phyloP scores from a whole-genome alignment of 1,140 invertebrate genomes.

The Platyscapa corneri region DNA sequence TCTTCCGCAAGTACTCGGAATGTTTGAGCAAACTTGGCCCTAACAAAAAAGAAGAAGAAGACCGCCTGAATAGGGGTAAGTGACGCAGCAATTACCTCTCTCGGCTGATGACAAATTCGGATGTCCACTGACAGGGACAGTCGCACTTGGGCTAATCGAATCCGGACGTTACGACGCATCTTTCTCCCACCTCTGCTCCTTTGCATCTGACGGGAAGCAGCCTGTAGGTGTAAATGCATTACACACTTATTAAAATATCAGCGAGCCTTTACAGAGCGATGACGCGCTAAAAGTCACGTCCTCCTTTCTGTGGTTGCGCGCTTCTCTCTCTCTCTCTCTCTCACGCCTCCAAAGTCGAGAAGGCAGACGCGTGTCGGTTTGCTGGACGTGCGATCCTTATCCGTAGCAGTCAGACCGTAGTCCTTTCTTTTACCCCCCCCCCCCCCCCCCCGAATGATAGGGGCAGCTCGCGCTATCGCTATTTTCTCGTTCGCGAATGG shows the following conservation, averaged over 20 bases:
- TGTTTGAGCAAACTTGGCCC: too few relatives aligned
- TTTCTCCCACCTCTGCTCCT: conserved; percentile 45
- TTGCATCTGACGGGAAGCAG: not conserved
- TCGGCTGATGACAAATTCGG: conserved; percentile 59
- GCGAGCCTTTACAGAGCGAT: conserved; percentile 25
- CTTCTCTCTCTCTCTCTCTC: not conserved
- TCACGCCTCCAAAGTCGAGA: not conserved
- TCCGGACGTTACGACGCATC: conserved; percentile 63
- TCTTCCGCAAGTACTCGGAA: too few relatives aligned
- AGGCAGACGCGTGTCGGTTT: conserved; percentile 35
- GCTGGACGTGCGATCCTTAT: conserved; percentile 15
- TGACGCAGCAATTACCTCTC: conserved; percentile 51
- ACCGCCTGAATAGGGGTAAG: not conserved
- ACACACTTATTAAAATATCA: conserved; percentile 53
- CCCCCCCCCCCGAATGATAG: too few relatives aligned
- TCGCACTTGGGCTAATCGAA: conserved; percentile 58
- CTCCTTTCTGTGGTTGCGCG: not conserved
- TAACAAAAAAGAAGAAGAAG: not conserved
- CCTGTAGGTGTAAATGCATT: not conserved
- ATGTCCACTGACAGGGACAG: not conserved
- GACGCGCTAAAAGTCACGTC: conserved; percentile 15
- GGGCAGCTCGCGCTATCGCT: too few relatives aligned
- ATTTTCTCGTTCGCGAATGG: too few relatives aligned
- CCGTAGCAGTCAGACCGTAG: too few relatives aligned
- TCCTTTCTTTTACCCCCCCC: conserved; percentile 25